Evolutionary conservation across 2,888 invertebrate species (phyloP).

Genomic region (Diplazon laetatorius): DNA sequence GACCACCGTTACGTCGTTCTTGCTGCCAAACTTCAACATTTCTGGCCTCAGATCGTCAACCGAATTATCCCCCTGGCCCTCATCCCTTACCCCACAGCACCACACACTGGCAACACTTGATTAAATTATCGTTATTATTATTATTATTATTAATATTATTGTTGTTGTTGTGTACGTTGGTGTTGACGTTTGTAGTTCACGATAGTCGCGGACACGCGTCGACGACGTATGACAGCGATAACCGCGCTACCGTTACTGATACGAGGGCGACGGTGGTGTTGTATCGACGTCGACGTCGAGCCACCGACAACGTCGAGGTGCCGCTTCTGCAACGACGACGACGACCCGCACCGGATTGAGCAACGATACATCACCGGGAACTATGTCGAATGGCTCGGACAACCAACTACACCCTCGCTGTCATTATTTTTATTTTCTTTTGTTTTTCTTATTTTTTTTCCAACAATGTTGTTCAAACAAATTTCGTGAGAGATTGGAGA

Average conservation of each 20-base stretch:
- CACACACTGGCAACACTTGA: constrained; percentile 75
- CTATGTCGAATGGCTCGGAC: neutral
- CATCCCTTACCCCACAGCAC: constrained; percentile 80
- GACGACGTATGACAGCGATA: constrained; percentile 53
- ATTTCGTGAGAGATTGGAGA: no score
- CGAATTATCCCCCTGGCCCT: constrained; percentile 79
- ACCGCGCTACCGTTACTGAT: constrained; percentile 50
- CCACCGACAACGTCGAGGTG: constrained; percentile 31
- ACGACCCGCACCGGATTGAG: constrained; percentile 47
- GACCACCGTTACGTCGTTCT: constrained; percentile 83
- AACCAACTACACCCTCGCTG: constrained; percentile 17
- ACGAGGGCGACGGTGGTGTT: constrained; percentile 52
- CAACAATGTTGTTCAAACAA: no score
- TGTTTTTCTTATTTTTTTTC: neutral
- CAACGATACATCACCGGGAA: constrained; percentile 64
- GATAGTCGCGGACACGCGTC: constrained; percentile 53
- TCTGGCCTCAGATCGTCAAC: constrained; percentile 81
- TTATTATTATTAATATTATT: constrained; percentile 29
- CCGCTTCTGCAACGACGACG: constrained; percentile 44
- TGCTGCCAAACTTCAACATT: constrained; percentile 84
- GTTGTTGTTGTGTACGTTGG: constrained; percentile 5
- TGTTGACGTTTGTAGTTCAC: constrained; percentile 14
- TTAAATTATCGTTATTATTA: constrained; percentile 38
- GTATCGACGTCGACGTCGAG: constrained; percentile 58
- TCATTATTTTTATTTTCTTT: constrained; percentile 1